phyloP scores from a whole-genome alignment of 2,797 vertebrate genomes.

The Decapterus maruadsi region DNA sequence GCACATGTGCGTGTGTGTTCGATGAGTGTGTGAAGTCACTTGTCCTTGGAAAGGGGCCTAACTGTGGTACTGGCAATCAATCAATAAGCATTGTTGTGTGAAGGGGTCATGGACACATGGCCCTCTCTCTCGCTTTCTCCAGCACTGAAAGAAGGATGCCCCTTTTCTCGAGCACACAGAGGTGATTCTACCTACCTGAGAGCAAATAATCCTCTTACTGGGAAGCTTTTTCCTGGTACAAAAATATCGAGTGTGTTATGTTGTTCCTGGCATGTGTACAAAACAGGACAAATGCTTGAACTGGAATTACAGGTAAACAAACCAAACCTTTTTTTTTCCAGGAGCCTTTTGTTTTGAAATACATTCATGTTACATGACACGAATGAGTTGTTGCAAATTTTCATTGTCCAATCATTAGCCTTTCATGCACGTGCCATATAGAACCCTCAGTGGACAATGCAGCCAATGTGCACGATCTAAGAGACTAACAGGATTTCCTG shows the following conservation, averaged over 20 bases:
- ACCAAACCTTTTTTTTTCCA: not conserved
- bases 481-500: constrained; percentile 40
- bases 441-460: constrained; percentile 19
- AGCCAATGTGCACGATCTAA: constrained; percentile 17
- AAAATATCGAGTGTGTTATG: not conserved
- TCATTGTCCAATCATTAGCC: constrained; percentile 5
- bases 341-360: not conserved
- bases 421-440: constrained; percentile 18
- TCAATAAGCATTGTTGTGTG: constrained; percentile 75
- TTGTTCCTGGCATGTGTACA: not conserved
- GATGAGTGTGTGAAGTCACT: constrained; percentile 58
- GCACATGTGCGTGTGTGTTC: constrained; percentile 15
- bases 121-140: constrained; percentile 29
- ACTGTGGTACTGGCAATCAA: constrained; percentile 77
- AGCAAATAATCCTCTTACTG: not conserved
- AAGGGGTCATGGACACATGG: constrained; percentile 63
- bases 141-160: constrained; percentile 56
- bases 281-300: not conserved
- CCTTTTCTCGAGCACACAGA: constrained; percentile 49
- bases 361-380: not conserved
- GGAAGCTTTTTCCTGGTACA: not conserved
- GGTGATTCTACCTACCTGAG: constrained; percentile 34
- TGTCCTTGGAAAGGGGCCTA: constrained; percentile 79
- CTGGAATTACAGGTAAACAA: not conserved
- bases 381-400: not conserved